Evolutionary conservation across 1,140 invertebrate genomes (phyloP), one percentile per base, ranked within the genome.

Genomic region (Caenorhabditis tropicalis): DNA sequence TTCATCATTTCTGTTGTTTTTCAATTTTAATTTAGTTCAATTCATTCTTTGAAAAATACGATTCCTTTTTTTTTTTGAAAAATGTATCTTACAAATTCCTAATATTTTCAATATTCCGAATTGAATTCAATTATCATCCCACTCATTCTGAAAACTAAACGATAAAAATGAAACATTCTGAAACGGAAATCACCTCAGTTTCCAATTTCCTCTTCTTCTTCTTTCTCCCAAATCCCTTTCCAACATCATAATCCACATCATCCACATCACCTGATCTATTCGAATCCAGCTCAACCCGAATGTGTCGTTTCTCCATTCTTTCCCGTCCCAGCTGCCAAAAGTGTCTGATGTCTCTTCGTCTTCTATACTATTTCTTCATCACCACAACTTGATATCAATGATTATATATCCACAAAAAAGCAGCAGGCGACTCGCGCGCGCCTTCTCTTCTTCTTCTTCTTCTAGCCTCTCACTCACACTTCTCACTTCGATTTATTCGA

Each of bases 361-460:
- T 74, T 24, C 29, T n/a, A 24, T 12, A 15, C 29, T 74, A 16
- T 74, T 36, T 65, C 16, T n/a, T 27, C n/a, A n/a, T 10, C 2
- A 29, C n/a, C 53, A 65, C 33, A 65, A 65, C 36, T 74, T 43
- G 36, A 46, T 74, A 74, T 74, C 65, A 74, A 74, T 74, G 65
- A 74, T 74, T 74, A 74, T 74, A 74, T 74, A 74, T 74, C 65
- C 65, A 31, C 65, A 74, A 74, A 74, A 74, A 65, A 65, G 31
- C 1, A 24, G 21, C 10, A 65, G 31, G 15, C 29, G n/a, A 29
- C 36, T 15, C 27, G 24, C 33, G 10, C 9, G 27, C 65, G 7
- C 27, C 29, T 74, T 70, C 29, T 70, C n/a, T 33, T 21, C 60
- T 51, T 51, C 31, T 29, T 24, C 60, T n/a, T 27, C 12, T 70